phyloP scores from a whole-genome alignment of 2,888 invertebrate genomes.

The Xylocampa areola region DNA sequence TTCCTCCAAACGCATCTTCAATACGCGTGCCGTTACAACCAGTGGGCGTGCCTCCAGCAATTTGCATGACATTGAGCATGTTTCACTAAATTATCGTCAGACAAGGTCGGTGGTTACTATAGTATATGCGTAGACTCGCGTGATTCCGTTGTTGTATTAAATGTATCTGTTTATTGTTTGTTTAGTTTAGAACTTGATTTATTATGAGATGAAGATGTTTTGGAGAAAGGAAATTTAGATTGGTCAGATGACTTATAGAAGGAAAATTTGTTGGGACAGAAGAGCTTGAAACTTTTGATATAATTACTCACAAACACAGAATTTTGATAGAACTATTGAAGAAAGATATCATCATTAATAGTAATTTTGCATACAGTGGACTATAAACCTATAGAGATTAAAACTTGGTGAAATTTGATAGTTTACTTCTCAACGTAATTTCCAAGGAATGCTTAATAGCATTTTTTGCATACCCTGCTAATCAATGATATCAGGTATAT shows the following conservation, averaged over 20 bases:
- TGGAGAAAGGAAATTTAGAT: too few relatives aligned
- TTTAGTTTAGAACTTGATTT: slow-evolving; percentile 17
- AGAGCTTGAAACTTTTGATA: neutral
- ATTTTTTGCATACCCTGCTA: too few relatives aligned
- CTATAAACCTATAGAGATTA: too few relatives aligned
- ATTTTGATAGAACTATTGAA: too few relatives aligned
- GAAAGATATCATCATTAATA: too few relatives aligned
- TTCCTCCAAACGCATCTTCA: slow-evolving; percentile 28
- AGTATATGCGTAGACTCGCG: slow-evolving; percentile 23
- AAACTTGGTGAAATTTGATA: too few relatives aligned
- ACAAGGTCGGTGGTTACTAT: slow-evolving; percentile 50
- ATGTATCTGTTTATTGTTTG: slow-evolving; percentile 43
- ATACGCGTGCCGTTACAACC: slow-evolving; percentile 45
- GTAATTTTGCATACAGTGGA: too few relatives aligned
- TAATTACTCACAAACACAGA: too few relatives aligned
- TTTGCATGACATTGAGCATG: slow-evolving; percentile 60
- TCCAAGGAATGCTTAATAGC: too few relatives aligned
- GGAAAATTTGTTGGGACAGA: neutral
- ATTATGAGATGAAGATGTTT: slow-evolving; percentile 6
- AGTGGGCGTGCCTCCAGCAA: slow-evolving; percentile 47
- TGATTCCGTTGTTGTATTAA: slow-evolving; percentile 35
- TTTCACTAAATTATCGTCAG: slow-evolving; percentile 60
- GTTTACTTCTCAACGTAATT: too few relatives aligned
- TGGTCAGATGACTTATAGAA: neutral
- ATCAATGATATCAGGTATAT: too few relatives aligned